Base-by-base conservation (phyloP, 2,113 vertebrate species). In the Nansenia antarctica region DNA sequence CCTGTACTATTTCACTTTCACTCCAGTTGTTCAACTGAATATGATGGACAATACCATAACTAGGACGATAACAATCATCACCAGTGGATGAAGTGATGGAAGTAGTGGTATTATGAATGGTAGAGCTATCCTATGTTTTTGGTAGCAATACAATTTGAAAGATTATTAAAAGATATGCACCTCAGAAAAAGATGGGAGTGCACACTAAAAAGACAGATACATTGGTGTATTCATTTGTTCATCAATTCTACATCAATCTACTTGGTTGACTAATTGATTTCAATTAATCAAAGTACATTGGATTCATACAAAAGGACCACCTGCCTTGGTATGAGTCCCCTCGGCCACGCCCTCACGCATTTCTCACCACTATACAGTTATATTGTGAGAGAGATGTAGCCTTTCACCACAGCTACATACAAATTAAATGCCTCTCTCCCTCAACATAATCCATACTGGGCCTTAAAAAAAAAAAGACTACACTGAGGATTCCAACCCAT, bases 371-470 rank as follows among this genome's bases (percentile, higher is more conserved):
- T 20, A 34, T 24, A 8, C 24, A 20, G n/a, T 60, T 3, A 22
- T 14, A 20, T 20, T 22, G 30, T 12, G 58, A 11, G 31, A 59
- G 30, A 12, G 24, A 18, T 22, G 2, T n/a, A 20, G 29, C 3
- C 29, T 3, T 15, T 3, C 4, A 22, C 73, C 42, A 8, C 53
- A 8, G 45, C 39, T 54, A 35, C 45, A 57, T 63, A 70, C 60
- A 81, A 79, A 83, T 82, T 53, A 77, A 79, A 78, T 78, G 75
- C 79, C 64, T 77, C 77, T 81, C 70, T 63, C 63, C 52, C 22
- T 62, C 71, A 6, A 58, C 2, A 76, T 85, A 65, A 85, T 69
- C 69, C 65, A 68, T 65, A 76, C 59, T 76, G 65, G 70, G 62
- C 75, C 72, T 79, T 66, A 47, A 60, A 53, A 62, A 47, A 60